A percentile compares a stretch with the other conserved stretches of the same genome.
Evolutionary conservation across 2,113 vertebrate genomes (phyloP).

Genomic region (Lampris megalopsis): DNA sequence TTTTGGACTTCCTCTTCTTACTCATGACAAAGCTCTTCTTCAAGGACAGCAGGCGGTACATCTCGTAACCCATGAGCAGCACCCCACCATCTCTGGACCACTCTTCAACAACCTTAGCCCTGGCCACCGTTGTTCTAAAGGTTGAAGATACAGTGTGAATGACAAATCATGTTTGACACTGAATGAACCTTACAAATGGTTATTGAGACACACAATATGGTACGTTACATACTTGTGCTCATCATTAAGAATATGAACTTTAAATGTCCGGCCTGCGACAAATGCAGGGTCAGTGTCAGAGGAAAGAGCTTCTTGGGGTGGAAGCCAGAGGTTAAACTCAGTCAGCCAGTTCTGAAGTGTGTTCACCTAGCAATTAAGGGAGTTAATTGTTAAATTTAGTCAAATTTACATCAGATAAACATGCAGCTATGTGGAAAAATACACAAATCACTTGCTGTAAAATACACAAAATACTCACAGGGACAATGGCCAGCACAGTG

Average conservation of each 20-base stretch:
- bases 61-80: conserved; percentile 98
- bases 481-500: conserved; percentile 96
- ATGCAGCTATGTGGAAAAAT: not conserved
- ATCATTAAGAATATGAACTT: conserved; percentile 95
- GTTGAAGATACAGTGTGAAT: conserved; percentile 24
- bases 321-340: conserved; percentile 98
- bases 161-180: not conserved
- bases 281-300: conserved; percentile 87
- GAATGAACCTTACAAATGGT: not conserved
- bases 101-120: conserved; percentile 95
- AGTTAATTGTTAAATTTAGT: not conserved
- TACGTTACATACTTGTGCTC: conserved; percentile 92
- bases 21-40: conserved; percentile 97
- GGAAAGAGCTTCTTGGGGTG: conserved; percentile 88
- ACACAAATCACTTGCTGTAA: not conserved
- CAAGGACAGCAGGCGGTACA: conserved; percentile 97
- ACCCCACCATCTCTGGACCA: conserved; percentile 95
- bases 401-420: not conserved
- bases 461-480: conserved; percentile 85
- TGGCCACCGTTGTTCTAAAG: conserved; percentile 89
- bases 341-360: conserved; percentile 98
- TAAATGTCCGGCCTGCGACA: conserved; percentile 88
- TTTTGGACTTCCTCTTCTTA: conserved; percentile 97
- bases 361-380: conserved; percentile 87
- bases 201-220: not conserved